A percentile compares a stretch with the other conserved stretches of the same genome.
These are phyloP conservation scores for Daubentonia madagascariensis DNA, from an alignment of 2,113 vertebrate genomes.

Conservation along the genomic window DNA sequence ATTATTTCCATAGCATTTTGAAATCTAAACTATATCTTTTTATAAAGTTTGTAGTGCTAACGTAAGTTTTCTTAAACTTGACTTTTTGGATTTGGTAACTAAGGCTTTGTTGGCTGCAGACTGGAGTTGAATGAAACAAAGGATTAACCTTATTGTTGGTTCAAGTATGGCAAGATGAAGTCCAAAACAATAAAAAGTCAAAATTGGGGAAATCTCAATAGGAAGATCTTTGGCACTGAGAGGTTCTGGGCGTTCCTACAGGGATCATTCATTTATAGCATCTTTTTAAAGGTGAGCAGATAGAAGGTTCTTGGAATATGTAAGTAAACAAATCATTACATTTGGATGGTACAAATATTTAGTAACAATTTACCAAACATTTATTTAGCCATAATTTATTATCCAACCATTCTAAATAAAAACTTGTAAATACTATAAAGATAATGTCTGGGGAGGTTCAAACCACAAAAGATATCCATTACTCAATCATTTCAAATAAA, in stretches of 20 bases:
- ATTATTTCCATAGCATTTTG: neutral
- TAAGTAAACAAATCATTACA: neutral
- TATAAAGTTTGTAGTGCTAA: neutral
- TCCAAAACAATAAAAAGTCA: neutral
- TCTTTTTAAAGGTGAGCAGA: neutral
- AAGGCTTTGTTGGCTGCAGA: neutral
- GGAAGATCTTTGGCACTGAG: neutral
- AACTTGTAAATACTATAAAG: neutral
- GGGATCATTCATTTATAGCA: neutral
- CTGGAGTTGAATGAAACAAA: neutral
- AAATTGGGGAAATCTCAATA: neutral
- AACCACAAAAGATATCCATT: neutral
- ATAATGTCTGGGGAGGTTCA: neutral
- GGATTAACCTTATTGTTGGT: neutral
- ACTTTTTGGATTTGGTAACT: neutral
- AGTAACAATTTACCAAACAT: neutral
- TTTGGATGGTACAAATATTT: neutral
- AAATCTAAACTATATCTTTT: neutral
- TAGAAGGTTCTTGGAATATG: neutral
- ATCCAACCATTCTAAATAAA: neutral
- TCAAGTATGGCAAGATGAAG: neutral
- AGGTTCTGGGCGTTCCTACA: neutral
- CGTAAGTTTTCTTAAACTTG: neutral
- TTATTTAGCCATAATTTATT: neutral
- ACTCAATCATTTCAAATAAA: neutral